A percentile compares a stretch with the other conserved stretches of the same genome.
These are phyloP conservation scores for Melanotus villosus DNA, from an alignment of 2,888 invertebrate species.

Conservation along the genomic window DNA sequence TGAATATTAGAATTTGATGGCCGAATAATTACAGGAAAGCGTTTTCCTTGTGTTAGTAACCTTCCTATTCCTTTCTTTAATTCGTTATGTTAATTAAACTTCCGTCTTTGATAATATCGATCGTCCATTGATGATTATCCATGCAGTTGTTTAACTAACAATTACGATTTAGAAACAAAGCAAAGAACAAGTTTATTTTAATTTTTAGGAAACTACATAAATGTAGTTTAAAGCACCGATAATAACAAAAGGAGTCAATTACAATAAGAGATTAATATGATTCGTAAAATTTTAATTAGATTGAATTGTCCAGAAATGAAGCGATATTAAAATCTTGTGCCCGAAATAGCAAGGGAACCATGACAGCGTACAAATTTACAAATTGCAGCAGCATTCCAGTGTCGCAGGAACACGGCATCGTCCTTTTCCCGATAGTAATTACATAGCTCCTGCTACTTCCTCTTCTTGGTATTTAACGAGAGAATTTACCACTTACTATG, in stretches of 20 bases:
- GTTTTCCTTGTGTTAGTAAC: conserved; percentile 17
- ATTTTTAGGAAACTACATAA: no score
- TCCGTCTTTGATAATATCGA: no score
- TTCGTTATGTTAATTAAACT: not conserved
- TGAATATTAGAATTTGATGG: conserved; percentile 50
- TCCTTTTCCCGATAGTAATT: conserved; percentile 46
- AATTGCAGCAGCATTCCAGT: conserved; percentile 45
- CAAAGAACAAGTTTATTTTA: no score
- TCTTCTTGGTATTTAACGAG: conserved; percentile 15
- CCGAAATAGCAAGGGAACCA: not conserved
- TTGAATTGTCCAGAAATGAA: not conserved
- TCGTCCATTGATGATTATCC: no score
- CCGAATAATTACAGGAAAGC: conserved; percentile 23
- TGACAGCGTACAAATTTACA: conserved; percentile 42
- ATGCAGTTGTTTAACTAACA: no score
- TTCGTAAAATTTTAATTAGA: not conserved
- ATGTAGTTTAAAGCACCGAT: no score
- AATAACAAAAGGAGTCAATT: no score
- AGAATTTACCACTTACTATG: conserved; percentile 5
- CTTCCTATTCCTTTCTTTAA: not conserved
- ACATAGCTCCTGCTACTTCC: conserved; percentile 41
- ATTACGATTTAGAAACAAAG: no score
- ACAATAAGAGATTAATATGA: no score
- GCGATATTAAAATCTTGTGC: not conserved
- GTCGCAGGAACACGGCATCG: conserved; percentile 30